Evolutionary conservation across 1,140 invertebrate species (phyloP).

Genomic region (Metaphire vulgaris): DNA sequence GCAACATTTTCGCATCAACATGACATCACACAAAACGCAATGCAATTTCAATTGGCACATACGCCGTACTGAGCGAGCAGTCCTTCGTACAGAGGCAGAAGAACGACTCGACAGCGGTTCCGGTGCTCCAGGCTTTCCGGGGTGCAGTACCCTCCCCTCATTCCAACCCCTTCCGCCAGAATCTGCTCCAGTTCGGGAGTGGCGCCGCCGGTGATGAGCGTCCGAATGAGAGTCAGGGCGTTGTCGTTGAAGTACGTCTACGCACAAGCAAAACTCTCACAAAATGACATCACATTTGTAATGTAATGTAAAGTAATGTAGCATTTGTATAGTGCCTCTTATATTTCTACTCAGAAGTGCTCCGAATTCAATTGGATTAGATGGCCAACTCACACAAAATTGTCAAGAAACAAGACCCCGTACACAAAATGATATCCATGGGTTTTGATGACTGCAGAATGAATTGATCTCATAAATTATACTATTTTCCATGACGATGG

Average conservation of each 20-base stretch:
- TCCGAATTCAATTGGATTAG: neutral
- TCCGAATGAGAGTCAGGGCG: conserved; percentile 33
- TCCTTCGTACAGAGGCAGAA: conserved; percentile 93
- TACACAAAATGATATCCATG: too few relatives aligned
- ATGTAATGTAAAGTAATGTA: too few relatives aligned
- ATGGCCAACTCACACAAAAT: neutral
- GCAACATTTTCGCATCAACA: too few relatives aligned
- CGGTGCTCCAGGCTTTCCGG: conserved; percentile 85
- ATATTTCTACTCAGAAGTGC: too few relatives aligned
- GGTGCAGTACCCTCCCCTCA: conserved; percentile 17
- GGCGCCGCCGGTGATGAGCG: conserved; percentile 37
- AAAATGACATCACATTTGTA: too few relatives aligned
- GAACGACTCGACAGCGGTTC: conserved; percentile 90
- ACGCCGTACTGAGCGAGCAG: conserved; percentile 88
- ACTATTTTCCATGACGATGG: too few relatives aligned
- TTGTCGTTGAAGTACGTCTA: conserved; percentile 35
- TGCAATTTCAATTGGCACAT: too few relatives aligned
- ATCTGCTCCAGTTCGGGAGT: conserved; percentile 39
- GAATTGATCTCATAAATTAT: too few relatives aligned
- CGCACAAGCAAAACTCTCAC: neutral
- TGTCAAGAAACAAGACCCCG: too few relatives aligned
- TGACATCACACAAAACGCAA: too few relatives aligned
- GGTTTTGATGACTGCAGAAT: too few relatives aligned
- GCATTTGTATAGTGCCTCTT: too few relatives aligned
- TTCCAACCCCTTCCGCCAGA: conserved; percentile 35